Base-by-base conservation (phyloP, 53 echinoderm and acorn worm species). In the Mesocentrotus franciscanus region DNA sequence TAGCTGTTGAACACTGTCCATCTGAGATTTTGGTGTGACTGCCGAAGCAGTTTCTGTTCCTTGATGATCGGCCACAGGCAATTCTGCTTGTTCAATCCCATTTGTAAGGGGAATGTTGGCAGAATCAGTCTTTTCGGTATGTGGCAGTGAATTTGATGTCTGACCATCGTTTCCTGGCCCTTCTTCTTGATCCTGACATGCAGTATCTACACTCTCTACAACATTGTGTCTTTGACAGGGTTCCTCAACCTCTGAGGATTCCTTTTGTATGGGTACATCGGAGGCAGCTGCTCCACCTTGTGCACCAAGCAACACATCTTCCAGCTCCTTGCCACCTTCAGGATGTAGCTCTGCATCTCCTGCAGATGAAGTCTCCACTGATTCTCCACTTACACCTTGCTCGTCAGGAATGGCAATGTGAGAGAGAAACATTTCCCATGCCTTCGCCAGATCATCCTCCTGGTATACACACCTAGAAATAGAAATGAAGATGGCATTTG, bases 381-480 rank as follows among this genome's bases (percentile, higher is more conserved):
- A 16, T 81, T 16, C 39, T 39, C 39, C 22, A 36, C 36, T 5
- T 20, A 16, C 36, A 22, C 36, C 81, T 81, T 81, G 20, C 22
- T 39, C 15, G 7, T 81, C 81, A 42, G 81, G 36, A 81, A 81
- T 81, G 33, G 81, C 42, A 81, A 87, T 8, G 58, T 58, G 58
- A 68, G 91, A 91, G 20, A 66, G 91, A 10, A 91, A 91, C 9
- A 13, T 91, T 18, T 32, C 15, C 91, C 91, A 91, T 66, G 91
- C 91, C 10, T 91, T 27, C 12, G 64, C 36, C 35, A 91, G n/a
- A 91, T 91, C 91, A 91, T 91, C 91, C 24, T 91, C 91, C 35
- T 91, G 66, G 29, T 91, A 91, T 15, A 91, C 64, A 87, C 58
- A 87, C 58, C 87, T 87, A 87, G 33, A 87, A 58, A 58, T 26